Conservation (phyloP, 2,888 invertebrate genomes). For the Tanytarsus gracilentus region DNA sequence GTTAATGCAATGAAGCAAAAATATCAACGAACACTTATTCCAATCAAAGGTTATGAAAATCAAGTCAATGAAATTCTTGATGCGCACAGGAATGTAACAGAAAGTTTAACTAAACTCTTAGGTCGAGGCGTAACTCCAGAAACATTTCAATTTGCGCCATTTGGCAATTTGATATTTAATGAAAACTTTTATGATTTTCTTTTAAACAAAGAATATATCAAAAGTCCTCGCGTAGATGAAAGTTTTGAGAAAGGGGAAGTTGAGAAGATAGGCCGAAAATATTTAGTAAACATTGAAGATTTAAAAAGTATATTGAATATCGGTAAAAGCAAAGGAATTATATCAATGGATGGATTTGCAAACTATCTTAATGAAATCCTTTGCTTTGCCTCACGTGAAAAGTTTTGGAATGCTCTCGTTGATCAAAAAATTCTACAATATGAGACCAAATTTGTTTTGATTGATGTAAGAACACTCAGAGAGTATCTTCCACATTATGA, state of each 20-base stretch:
- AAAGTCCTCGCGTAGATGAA: no score
- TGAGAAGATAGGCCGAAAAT: not conserved
- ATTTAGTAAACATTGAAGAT: not conserved
- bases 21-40: not conserved
- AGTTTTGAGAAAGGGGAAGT: no score
- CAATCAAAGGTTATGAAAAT: not conserved
- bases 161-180: no score
- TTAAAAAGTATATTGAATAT: not conserved
- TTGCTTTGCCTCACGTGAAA: not conserved
- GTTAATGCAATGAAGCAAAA: not conserved
- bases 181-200: no score
- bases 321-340: not conserved
- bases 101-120: not conserved
- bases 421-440: not conserved
- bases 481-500: no score
- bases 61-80: not conserved
- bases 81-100: not conserved
- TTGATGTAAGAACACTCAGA: not conserved
- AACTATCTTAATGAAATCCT: not conserved
- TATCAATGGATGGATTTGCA: not conserved
- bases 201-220: no score
- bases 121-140: not conserved
- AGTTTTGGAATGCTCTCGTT: not conserved
- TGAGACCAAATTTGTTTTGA: not conserved
- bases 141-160: no score